These are phyloP conservation scores for Bubalus kerabau DNA, from an alignment of 2,113 vertebrate genomes.

Conservation along the genomic window DNA sequence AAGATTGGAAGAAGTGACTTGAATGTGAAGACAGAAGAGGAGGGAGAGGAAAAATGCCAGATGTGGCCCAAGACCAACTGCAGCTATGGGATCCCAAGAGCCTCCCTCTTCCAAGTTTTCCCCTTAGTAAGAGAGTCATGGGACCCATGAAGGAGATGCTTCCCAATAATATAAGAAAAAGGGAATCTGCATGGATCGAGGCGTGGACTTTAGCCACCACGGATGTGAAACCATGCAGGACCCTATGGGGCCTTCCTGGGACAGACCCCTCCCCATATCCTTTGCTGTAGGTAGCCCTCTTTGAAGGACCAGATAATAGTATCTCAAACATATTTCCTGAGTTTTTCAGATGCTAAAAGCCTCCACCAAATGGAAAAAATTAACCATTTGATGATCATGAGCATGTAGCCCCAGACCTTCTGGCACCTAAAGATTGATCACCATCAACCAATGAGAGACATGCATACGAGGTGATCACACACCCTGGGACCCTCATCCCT, in stretches of 20 bases:
- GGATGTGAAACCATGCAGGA: background rate
- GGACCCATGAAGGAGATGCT: background rate
- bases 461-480: background rate
- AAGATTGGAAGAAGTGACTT: background rate
- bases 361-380: background rate
- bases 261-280: background rate
- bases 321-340: background rate
- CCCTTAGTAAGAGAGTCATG: background rate
- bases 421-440: background rate
- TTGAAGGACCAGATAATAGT: background rate
- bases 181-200: background rate
- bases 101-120: background rate
- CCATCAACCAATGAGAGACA: background rate
- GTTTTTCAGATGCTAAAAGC: background rate
- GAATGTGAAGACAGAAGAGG: background rate
- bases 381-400: background rate
- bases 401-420: background rate
- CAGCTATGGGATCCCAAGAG: background rate
- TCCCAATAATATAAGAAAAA: background rate
- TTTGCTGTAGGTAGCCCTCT: background rate
- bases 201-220: background rate
- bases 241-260: background rate
- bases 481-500: background rate
- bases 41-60: background rate
- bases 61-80: background rate